Evolutionary conservation across 2,888 invertebrate species (phyloP).

Genomic region (Pogonocherus hispidulus): DNA sequence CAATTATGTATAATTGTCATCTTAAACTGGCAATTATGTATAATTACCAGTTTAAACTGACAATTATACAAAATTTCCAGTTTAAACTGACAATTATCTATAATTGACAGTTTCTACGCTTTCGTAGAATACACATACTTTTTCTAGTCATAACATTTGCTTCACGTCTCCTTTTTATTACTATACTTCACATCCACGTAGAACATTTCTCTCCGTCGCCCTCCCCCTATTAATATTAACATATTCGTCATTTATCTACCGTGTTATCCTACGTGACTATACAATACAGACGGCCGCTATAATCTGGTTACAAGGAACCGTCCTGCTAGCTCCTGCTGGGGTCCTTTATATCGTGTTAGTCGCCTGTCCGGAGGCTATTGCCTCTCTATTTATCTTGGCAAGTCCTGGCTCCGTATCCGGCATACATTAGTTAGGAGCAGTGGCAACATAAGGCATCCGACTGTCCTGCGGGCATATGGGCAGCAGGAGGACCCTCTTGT

Average conservation of each 20-base stretch:
- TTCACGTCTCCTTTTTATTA: no score
- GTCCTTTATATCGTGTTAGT: conserved; percentile 68
- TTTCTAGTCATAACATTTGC: no score
- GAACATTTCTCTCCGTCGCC: not conserved
- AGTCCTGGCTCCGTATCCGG: conserved; percentile 61
- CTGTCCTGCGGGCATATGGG: conserved; percentile 62
- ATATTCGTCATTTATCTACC: conserved; percentile 12
- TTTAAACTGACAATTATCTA: no score
- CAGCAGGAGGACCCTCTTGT: conserved; percentile 26
- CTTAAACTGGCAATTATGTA: no score
- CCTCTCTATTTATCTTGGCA: conserved; percentile 68
- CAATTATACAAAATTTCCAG: no score
- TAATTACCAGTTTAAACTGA: no score
- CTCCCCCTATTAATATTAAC: conserved; percentile 1
- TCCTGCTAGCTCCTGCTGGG: conserved; percentile 54
- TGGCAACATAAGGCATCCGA: conserved; percentile 65
- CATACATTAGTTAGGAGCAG: conserved; percentile 64
- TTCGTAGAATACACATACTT: no score
- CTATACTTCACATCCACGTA: not conserved
- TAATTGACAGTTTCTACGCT: no score
- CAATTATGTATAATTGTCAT: no score
- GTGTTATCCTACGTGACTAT: conserved; percentile 26
- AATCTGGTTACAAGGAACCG: conserved; percentile 65
- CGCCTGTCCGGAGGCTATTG: conserved; percentile 65
- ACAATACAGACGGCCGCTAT: conserved; percentile 11